Percentiles rank a stretch among this genome's conserved stretches.
Evolutionary conservation across 1,140 invertebrate genomes (phyloP).

Genomic region (Tigriopus japonicus): DNA sequence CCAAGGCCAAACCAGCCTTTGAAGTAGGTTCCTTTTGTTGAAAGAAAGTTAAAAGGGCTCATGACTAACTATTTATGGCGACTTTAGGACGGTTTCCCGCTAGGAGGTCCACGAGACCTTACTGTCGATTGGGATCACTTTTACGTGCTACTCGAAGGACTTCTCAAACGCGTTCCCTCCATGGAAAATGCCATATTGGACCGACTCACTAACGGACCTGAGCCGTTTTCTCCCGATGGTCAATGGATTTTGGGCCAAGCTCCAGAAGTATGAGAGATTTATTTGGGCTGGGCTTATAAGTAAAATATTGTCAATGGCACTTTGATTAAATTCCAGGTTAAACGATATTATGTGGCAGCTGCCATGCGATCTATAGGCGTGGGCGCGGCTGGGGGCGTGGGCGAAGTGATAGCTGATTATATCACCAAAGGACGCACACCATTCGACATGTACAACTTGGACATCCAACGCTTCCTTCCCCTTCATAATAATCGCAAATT

Average conservation of each 20-base stretch:
- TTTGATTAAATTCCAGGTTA: conserved; percentile 37
- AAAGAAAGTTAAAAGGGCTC: conserved; percentile 12
- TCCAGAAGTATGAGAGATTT: conserved; percentile 19
- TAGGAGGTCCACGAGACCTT: conserved; percentile 22
- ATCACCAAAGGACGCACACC: conserved; percentile 61
- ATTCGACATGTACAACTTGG: conserved; percentile 74
- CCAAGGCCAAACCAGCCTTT: conserved; percentile 28
- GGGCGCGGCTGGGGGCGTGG: conserved; percentile 81
- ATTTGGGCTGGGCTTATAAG: no score
- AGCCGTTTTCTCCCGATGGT: conserved; percentile 72
- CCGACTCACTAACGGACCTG: conserved; percentile 62
- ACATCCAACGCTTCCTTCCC: conserved; percentile 77
- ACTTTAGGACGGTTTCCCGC: not conserved
- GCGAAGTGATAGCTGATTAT: conserved; percentile 65
- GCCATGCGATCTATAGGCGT: conserved; percentile 89
- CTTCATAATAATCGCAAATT: conserved; percentile 89
- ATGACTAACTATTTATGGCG: not conserved
- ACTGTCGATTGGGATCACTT: conserved; percentile 84
- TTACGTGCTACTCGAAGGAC: conserved; percentile 61
- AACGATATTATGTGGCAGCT: conserved; percentile 85
- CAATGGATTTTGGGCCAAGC: conserved; percentile 26
- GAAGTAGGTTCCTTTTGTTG: conserved; percentile 9
- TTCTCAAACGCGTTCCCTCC: conserved; percentile 59
- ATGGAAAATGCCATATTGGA: conserved; percentile 50
- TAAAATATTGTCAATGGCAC: not conserved